phyloP scores from a whole-genome alignment of 2,888 invertebrate genomes.

The Eulithis prunata region DNA sequence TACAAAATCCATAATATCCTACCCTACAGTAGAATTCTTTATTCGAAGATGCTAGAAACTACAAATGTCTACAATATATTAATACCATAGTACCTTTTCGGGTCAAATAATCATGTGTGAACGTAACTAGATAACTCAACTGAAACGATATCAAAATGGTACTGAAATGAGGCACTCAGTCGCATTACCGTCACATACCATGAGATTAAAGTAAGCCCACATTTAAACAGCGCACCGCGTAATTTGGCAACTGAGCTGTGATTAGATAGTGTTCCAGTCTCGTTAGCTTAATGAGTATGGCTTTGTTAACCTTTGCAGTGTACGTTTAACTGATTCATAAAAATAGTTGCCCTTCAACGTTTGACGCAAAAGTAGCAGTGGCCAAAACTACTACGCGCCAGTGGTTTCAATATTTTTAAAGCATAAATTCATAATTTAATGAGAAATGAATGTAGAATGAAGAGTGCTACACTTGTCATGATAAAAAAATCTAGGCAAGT shows the following conservation, averaged over 20 bases:
- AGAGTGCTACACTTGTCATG: too few relatives aligned
- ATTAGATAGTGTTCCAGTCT: constrained; percentile 81
- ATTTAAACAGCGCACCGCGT: constrained; percentile 77
- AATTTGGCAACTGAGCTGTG: constrained; percentile 82
- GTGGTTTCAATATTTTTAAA: too few relatives aligned
- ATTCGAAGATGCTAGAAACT: too few relatives aligned
- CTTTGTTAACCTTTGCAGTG: constrained; percentile 73
- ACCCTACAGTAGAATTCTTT: too few relatives aligned
- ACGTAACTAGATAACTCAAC: constrained; percentile 7
- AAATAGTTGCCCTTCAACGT: constrained; percentile 36
- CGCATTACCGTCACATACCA: constrained; percentile 60
- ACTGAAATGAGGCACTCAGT: constrained; percentile 38
- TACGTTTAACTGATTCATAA: constrained; percentile 59
- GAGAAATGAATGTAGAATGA: too few relatives aligned
- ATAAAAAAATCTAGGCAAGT: too few relatives aligned
- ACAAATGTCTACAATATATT: too few relatives aligned
- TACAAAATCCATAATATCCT: too few relatives aligned
- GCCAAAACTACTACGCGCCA: too few relatives aligned
- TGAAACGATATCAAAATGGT: constrained; percentile 15
- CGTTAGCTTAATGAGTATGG: constrained; percentile 78
- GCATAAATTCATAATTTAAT: too few relatives aligned
- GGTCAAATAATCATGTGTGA: not conserved
- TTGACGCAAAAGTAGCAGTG: not conserved
- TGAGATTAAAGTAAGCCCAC: constrained; percentile 77
- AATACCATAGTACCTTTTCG: too few relatives aligned